Conservation (phyloP, 53 echinoderm and acorn worm genomes). For the Luidia sarsii region DNA sequence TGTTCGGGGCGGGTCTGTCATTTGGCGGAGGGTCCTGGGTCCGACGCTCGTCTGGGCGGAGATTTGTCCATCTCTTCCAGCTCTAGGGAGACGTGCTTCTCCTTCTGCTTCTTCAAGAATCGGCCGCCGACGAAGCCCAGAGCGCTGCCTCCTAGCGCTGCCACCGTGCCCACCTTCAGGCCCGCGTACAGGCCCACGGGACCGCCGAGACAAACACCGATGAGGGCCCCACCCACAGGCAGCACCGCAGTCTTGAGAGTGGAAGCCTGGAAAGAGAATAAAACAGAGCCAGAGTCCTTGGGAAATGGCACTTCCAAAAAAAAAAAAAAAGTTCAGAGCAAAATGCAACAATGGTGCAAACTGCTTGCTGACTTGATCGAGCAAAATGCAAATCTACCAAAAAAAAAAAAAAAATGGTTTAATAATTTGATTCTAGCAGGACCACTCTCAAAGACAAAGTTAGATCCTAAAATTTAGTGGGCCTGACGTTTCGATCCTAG, state of each 20-base stretch:
- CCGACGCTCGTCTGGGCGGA: not conserved
- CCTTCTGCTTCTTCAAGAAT: constrained; percentile 62
- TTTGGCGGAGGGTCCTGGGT: not conserved
- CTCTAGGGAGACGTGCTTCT: constrained; percentile 50
- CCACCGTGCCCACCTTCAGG: constrained; percentile 79
- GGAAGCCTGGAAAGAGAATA: constrained; percentile 64
- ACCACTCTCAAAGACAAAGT: too few species aligned
- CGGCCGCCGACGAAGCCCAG: constrained; percentile 79
- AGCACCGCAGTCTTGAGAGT: constrained; percentile 73
- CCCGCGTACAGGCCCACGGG: constrained; percentile 88
- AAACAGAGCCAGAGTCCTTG: not conserved
- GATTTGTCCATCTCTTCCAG: constrained; percentile 38
- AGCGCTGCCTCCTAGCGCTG: constrained; percentile 80
- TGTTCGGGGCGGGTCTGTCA: too few species aligned
- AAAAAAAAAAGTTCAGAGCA: not conserved
- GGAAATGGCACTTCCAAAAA: not conserved
- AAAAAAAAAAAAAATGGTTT: not conserved
- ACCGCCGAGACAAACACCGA: constrained; percentile 87
- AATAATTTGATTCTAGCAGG: too few species aligned
- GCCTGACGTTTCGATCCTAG: too few species aligned
- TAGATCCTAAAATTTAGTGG: too few species aligned
- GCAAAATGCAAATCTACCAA: not conserved
- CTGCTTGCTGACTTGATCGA: too few species aligned
- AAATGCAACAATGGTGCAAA: too few species aligned
- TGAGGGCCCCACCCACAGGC: constrained; percentile 83